These are phyloP conservation scores for Reinhardtius hippoglossoides DNA, from an alignment of 2,113 vertebrate species.

Conservation along the genomic window DNA sequence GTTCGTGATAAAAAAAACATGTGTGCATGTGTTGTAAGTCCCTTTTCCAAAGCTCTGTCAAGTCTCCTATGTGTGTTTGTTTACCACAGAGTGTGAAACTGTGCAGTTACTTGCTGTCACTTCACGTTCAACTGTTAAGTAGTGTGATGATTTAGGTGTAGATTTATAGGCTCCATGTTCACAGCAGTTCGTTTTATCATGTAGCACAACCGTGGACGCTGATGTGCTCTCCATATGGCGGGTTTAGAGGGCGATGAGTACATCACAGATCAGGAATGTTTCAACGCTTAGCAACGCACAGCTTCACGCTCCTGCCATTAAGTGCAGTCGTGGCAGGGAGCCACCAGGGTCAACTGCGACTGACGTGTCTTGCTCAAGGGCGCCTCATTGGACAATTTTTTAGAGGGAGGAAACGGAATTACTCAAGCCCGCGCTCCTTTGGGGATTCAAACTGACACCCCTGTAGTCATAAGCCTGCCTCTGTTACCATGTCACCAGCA, in stretches of 20 bases:
- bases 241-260: neutral
- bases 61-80: neutral
- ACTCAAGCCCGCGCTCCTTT: constrained; percentile 34
- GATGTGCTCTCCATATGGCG: constrained; percentile 17
- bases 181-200: neutral
- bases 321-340: constrained; percentile 18
- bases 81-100: neutral
- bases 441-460: constrained; percentile 44
- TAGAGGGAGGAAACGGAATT: constrained; percentile 36
- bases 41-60: constrained; percentile 5
- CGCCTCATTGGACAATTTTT: constrained; percentile 21
- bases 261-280: constrained; percentile 3
- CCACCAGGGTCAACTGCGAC: neutral
- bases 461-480: constrained; percentile 24
- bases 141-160: constrained; percentile 3
- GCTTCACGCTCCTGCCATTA: constrained; percentile 24
- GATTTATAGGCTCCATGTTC: constrained; percentile 6
- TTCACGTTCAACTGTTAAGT: neutral
- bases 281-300: constrained; percentile 3
- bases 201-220: neutral
- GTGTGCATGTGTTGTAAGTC: neutral
- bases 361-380: constrained; percentile 34
- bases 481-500: constrained; percentile 38
- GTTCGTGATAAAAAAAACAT: constrained; percentile 3
- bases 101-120: neutral